Conservation (phyloP, 2,888 invertebrate species). For the Tetragnatha montana region DNA sequence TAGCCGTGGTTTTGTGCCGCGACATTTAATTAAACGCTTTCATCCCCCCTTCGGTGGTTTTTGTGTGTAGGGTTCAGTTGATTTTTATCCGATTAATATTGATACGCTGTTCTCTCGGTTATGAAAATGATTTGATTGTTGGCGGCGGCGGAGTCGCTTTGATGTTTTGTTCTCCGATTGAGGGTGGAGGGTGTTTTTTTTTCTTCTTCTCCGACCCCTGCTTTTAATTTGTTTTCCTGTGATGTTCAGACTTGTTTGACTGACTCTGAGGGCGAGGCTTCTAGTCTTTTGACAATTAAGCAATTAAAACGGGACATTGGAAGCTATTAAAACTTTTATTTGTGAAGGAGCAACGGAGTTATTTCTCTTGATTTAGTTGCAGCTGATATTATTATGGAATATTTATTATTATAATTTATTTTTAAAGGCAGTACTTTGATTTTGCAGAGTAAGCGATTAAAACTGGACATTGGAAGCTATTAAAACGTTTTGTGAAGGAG, state of each 20-base stretch:
- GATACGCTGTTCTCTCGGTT: background rate
- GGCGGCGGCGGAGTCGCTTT: background rate
- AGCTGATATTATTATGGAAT: too few species aligned
- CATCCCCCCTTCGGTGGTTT: background rate
- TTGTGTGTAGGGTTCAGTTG: background rate
- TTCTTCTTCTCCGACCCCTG: background rate
- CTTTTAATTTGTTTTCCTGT: background rate
- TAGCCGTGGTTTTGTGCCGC: constrained; percentile 25
- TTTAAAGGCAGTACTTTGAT: too few species aligned
- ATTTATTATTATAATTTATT: too few species aligned
- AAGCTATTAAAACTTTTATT: too few species aligned
- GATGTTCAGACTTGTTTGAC: background rate
- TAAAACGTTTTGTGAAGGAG: too few species aligned
- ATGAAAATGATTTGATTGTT: constrained; percentile 1
- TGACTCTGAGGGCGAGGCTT: too few species aligned
- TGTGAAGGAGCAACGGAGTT: too few species aligned
- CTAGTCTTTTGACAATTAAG: too few species aligned
- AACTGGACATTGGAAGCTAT: too few species aligned
- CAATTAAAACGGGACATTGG: too few species aligned
- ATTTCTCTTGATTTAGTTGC: too few species aligned
- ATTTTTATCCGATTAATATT: background rate
- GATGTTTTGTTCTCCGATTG: background rate
- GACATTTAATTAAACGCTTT: constrained; percentile 32
- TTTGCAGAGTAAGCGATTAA: too few species aligned
- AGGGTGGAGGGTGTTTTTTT: background rate